Conservation (phyloP, 2,888 invertebrate species). For the Drosophila robusta region DNA sequence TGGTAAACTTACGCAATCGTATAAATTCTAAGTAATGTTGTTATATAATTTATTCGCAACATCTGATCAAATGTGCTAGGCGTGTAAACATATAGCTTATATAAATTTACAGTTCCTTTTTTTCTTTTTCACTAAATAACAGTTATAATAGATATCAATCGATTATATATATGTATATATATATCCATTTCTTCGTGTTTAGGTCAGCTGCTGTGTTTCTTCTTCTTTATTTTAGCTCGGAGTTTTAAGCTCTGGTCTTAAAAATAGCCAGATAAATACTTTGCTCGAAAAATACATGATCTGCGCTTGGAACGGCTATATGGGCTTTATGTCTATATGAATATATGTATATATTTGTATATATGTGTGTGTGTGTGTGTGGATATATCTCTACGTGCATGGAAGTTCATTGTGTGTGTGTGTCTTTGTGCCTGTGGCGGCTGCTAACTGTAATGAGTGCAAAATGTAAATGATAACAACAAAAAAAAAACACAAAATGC, state of each 20-base stretch:
- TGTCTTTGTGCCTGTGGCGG: slow-evolving; percentile 34
- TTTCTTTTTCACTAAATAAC: slow-evolving; percentile 68
- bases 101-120: slow-evolving; percentile 43
- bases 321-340: slow-evolving; percentile 25
- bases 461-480: slow-evolving; percentile 43
- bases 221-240: neutral
- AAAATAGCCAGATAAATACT: slow-evolving; percentile 63
- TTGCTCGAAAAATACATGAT: slow-evolving; percentile 70
- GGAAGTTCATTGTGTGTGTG: slow-evolving; percentile 49
- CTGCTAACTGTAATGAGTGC: slow-evolving; percentile 49
- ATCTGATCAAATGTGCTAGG: slow-evolving; percentile 20
- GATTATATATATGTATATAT: slow-evolving; percentile 20
- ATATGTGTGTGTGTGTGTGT: slow-evolving; percentile 20
- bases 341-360: slow-evolving; percentile 15
- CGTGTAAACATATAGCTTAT: slow-evolving; percentile 15
- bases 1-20: slow-evolving; percentile 74
- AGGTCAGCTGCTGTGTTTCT: slow-evolving; percentile 26
- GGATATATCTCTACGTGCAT: slow-evolving; percentile 37
- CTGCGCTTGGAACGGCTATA: slow-evolving; percentile 24
- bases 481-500: slow-evolving; percentile 25
- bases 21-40: slow-evolving; percentile 73
- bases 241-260: slow-evolving; percentile 37
- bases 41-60: slow-evolving; percentile 25
- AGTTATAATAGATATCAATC: slow-evolving; percentile 44
- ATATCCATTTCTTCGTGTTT: slow-evolving; percentile 7